phyloP scores from a whole-genome alignment of 2,888 invertebrate species.

The Ectemnius continuus region DNA sequence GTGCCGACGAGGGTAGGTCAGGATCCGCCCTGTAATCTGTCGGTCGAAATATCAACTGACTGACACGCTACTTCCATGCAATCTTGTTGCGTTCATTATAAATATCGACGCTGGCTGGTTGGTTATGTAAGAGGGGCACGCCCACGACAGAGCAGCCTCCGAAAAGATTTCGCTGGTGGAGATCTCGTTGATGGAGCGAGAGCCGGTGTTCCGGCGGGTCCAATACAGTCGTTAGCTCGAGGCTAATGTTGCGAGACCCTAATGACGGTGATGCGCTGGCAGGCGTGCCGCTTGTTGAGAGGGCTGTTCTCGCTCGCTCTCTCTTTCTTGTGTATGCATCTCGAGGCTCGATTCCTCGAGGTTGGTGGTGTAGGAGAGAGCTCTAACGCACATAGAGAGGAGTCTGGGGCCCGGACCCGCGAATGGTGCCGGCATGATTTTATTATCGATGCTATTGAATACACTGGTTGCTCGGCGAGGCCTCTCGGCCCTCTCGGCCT shows the following conservation, averaged over 20 bases:
- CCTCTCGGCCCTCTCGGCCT: too few relatives aligned
- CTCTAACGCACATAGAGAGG: conserved; percentile 25
- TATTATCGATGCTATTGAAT: conserved; percentile 61
- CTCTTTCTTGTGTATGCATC: conserved; percentile 5
- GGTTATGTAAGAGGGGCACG: too few relatives aligned
- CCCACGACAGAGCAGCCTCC: too few relatives aligned
- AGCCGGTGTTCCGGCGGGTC: conserved; percentile 14
- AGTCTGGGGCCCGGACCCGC: background rate
- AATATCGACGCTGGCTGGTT: too few relatives aligned
- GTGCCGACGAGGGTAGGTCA: conserved; percentile 67
- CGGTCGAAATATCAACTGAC: too few relatives aligned
- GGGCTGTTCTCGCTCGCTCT: background rate
- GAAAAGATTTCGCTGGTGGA: background rate
- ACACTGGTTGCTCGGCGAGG: conserved; percentile 6
- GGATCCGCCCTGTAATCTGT: conserved; percentile 46
- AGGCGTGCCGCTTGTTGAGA: conserved; percentile 20
- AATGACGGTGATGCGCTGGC: conserved; percentile 47
- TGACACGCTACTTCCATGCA: too few relatives aligned
- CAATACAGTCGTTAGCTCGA: conserved; percentile 36
- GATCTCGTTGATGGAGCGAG: conserved; percentile 31
- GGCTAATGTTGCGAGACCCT: conserved; percentile 27
- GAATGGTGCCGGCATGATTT: conserved; percentile 53
- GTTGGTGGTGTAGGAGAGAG: conserved; percentile 23
- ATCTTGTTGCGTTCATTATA: too few relatives aligned
- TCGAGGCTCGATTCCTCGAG: conserved; percentile 7